Percentiles rank a stretch among this genome's conserved stretches.
Evolutionary conservation across 2,888 invertebrate species (phyloP).

Genomic region (Chrysolina oricalcia): DNA sequence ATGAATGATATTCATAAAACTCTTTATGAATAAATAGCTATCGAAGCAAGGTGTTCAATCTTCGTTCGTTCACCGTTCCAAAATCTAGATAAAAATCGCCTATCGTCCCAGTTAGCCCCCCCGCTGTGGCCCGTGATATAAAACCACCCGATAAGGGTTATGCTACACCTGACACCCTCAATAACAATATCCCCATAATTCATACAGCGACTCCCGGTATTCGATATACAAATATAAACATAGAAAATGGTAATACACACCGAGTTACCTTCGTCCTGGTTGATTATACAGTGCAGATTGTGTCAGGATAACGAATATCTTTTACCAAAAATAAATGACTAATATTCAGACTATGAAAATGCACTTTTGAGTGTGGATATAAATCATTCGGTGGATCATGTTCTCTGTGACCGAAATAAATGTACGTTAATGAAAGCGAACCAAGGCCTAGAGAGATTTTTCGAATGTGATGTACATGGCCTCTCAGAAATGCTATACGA

Average conservation of each 20-base stretch:
- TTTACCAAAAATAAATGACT: constrained; percentile 46
- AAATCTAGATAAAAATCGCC: constrained; percentile 58
- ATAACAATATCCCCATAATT: constrained; percentile 55
- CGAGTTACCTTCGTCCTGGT: constrained; percentile 42
- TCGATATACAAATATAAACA: constrained; percentile 48
- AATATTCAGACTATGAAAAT: constrained; percentile 39
- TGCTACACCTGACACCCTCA: constrained; percentile 61
- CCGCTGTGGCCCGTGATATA: constrained; percentile 58
- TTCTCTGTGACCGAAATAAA: background rate
- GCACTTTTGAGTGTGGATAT: constrained; percentile 19
- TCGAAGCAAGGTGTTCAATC: constrained; percentile 51
- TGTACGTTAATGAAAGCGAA: background rate
- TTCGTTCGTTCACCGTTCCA: constrained; percentile 51
- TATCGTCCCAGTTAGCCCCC: constrained; percentile 58
- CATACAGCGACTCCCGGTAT: constrained; percentile 49
- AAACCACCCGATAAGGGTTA: constrained; percentile 60
- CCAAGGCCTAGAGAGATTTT: background rate
- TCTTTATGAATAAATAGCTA: constrained; percentile 40
- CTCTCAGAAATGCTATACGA: too few species aligned
- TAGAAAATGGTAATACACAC: constrained; percentile 46
- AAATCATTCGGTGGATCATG: constrained; percentile 3
- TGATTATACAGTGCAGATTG: constrained; percentile 45
- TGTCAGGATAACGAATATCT: constrained; percentile 43
- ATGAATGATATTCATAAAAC: constrained; percentile 36
- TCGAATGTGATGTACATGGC: background rate